phyloP scores from a whole-genome alignment of 2,113 vertebrate species.

The Cacatua alba region DNA sequence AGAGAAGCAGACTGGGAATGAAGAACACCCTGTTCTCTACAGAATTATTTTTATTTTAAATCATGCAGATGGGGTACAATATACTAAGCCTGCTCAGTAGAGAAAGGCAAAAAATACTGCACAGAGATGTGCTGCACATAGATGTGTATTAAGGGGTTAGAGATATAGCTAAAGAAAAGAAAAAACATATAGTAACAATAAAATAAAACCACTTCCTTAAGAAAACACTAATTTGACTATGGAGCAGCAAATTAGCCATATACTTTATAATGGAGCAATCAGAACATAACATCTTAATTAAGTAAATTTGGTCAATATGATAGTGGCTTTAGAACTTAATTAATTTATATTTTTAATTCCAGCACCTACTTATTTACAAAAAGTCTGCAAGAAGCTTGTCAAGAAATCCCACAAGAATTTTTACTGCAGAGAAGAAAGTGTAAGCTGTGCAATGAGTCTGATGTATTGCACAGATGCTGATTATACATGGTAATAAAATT shows the following conservation, averaged over 20 bases:
- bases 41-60: background rate
- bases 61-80: background rate
- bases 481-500: conserved; percentile 76
- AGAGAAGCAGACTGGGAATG: background rate
- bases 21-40: background rate
- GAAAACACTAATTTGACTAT: background rate
- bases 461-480: conserved; percentile 72
- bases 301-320: background rate
- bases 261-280: background rate
- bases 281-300: background rate
- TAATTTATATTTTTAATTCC: background rate
- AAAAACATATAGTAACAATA: background rate
- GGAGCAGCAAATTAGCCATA: background rate
- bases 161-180: background rate
- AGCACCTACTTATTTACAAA: background rate
- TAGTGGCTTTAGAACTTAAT: background rate
- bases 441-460: conserved; percentile 49
- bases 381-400: background rate
- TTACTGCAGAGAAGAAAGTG: conserved; percentile 42
- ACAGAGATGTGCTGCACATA: background rate
- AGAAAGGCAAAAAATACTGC: background rate
- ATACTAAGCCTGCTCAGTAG: background rate
- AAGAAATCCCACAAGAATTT: conserved; percentile 49
- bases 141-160: background rate
- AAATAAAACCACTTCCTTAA: background rate